Evolutionary conservation across 2,888 invertebrate genomes (phyloP).

Genomic region (Pachliopta kotzebuea): DNA sequence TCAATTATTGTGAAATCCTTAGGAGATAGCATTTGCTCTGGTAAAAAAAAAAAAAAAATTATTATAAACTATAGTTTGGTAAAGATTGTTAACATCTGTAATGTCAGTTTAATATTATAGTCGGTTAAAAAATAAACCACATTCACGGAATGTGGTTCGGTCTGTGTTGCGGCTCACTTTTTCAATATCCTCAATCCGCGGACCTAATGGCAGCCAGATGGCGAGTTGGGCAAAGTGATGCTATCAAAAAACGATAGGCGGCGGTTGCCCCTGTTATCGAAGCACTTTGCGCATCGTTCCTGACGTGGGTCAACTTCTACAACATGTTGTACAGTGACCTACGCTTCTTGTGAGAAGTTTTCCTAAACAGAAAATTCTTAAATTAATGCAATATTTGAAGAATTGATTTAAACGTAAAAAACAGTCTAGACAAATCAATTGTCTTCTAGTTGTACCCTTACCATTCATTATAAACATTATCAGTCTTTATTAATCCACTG

Average conservation of each 20-base stretch:
- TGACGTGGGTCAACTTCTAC: conserved; percentile 68
- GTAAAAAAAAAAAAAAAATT: no score
- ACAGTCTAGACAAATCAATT: no score
- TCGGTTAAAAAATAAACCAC: conserved; percentile 32
- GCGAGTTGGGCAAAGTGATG: conserved; percentile 79
- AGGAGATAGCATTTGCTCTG: no score
- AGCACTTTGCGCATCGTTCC: conserved; percentile 68
- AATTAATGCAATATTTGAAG: not conserved
- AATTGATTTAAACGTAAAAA: not conserved
- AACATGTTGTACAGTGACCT: conserved; percentile 56
- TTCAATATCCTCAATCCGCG: conserved; percentile 67
- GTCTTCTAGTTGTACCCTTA: no score
- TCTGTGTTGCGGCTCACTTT: conserved; percentile 62
- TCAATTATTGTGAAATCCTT: no score
- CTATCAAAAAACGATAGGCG: conserved; percentile 80
- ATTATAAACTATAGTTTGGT: not conserved
- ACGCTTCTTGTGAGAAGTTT: conserved; percentile 37
- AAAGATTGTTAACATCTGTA: not conserved
- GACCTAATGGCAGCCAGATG: conserved; percentile 78
- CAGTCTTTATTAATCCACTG: no score
- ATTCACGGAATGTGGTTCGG: conserved; percentile 34
- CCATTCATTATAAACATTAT: no score
- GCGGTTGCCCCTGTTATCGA: conserved; percentile 76
- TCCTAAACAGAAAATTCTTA: not conserved
- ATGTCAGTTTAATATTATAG: conserved; percentile 20